Base-by-base conservation (phyloP, 1,140 invertebrate species). In the Lepidurus packardi region DNA sequence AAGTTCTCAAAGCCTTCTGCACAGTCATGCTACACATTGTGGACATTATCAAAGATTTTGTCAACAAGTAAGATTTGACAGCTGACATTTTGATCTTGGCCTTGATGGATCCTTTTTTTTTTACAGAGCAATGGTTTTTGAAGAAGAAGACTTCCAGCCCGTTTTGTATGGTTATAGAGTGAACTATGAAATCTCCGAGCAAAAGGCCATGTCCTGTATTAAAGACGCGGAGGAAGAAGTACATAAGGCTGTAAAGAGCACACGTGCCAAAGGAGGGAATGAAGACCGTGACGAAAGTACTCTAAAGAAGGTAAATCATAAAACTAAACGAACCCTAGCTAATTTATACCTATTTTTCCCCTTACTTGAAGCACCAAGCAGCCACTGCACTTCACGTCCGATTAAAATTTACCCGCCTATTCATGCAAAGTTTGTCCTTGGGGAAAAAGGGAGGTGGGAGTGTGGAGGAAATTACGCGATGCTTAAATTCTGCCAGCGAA, bases 81-180 rank as follows among this genome's bases (percentile, higher is more conserved):
- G n/a, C 8, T 25, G 78, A 8, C 10, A n/a, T 75, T 74, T 42
- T 41, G n/a, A 10, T 24, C 53, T 21, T 65, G 53, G 16, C 53
- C 6, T 13, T 65, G 9, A 65, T n/a, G 45, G 44, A n/a, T 77
- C 1, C 16, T 78, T 77, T 25, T 73, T 74, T 41, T 74, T 81
- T 80, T 73, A 44, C 81, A 91, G 90, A 83, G 93, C 92, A n/a
- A 88, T 91, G 83, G 93, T 95, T 11, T 95, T 92, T 85, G 93
- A 95, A 86, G 94, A 98, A 85, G 97, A 98, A 87, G 96, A 98
- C 85, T 98, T 98, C 85, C 94, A 98, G 85, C 91, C 94, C 43
- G 92, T 94, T 84, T 91, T 92, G 21, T 98, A 97, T 86, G 94
- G 94, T n/a, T 97, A 96, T 85, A 89, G 92, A 83, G 87, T 97